Percentiles rank a stretch among this genome's conserved stretches.
These are phyloP conservation scores for Thera obeliscata DNA, from an alignment of 2,888 invertebrate species.

Conservation along the genomic window DNA sequence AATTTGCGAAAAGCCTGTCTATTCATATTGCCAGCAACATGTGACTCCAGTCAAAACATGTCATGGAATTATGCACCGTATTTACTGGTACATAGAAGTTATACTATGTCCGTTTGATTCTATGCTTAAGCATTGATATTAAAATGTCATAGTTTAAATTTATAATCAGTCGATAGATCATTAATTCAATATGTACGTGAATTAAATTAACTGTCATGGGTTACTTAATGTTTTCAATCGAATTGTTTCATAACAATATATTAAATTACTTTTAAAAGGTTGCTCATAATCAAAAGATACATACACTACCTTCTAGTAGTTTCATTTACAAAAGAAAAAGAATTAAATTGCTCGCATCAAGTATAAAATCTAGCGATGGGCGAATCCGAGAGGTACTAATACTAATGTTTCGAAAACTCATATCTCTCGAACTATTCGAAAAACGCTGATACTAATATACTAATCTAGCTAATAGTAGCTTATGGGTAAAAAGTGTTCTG, in stretches of 20 bases:
- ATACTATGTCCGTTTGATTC: neutral
- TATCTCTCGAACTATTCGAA: too few relatives aligned
- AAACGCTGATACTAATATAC: too few relatives aligned
- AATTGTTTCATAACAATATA: neutral
- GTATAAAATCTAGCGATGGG: too few relatives aligned
- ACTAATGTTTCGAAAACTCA: too few relatives aligned
- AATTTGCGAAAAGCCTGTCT: conserved; percentile 20
- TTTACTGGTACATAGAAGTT: neutral
- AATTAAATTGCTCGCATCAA: too few relatives aligned
- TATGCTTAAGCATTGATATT: neutral
- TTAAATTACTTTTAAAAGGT: neutral
- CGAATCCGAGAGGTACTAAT: too few relatives aligned
- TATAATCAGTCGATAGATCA: neutral
- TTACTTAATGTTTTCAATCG: neutral
- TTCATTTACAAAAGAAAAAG: too few relatives aligned
- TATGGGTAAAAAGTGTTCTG: too few relatives aligned
- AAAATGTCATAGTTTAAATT: neutral
- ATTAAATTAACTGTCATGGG: neutral
- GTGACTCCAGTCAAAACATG: neutral
- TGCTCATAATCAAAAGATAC: too few relatives aligned
- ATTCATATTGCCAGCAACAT: conserved; percentile 15
- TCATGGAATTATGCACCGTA: neutral
- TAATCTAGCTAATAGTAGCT: too few relatives aligned
- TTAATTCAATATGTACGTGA: neutral
- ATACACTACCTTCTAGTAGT: too few relatives aligned